phyloP scores from a whole-genome alignment of 2,888 invertebrate species.

The Ypsolopha scabrella region DNA sequence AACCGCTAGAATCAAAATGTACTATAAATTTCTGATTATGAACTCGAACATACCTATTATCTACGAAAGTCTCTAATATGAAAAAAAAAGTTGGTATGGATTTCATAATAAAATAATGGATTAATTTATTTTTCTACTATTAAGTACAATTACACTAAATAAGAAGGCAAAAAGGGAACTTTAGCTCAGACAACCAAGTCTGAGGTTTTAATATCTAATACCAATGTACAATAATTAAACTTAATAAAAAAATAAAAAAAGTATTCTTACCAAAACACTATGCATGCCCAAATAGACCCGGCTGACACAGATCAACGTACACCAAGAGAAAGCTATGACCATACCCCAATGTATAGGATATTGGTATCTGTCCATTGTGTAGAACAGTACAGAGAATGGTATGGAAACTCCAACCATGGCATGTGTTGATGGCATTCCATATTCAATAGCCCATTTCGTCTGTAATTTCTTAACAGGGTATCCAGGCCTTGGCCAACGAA shows the following conservation, averaged over 20 bases:
- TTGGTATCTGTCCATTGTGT: constrained; percentile 84
- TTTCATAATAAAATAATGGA: too few species aligned
- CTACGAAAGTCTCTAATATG: too few species aligned
- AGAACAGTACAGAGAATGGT: constrained; percentile 86
- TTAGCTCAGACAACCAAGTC: too few species aligned
- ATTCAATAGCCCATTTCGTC: constrained; percentile 90
- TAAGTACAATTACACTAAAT: too few species aligned
- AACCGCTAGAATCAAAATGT: too few species aligned
- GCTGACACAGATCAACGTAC: constrained; percentile 84
- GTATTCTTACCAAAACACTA: constrained; percentile 79
- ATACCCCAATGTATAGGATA: constrained; percentile 73
- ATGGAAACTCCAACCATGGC: constrained; percentile 92
- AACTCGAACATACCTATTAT: too few species aligned
- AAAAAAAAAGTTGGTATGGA: too few species aligned
- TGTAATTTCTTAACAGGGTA: constrained; percentile 88
- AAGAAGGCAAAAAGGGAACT: too few species aligned
- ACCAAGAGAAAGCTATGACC: constrained; percentile 74
- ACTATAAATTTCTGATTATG: too few species aligned
- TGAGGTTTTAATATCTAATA: too few species aligned
- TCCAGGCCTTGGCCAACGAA: constrained; percentile 88
- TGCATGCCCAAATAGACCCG: constrained; percentile 95
- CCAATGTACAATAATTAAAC: too few species aligned
- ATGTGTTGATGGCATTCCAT: constrained; percentile 96
- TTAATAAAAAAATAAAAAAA: background rate
- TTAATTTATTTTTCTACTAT: too few species aligned